A percentile compares a stretch with the other conserved stretches of the same genome.
Evolutionary conservation across 2,888 invertebrate species (phyloP).

Genomic region (Apocheima hispidaria): DNA sequence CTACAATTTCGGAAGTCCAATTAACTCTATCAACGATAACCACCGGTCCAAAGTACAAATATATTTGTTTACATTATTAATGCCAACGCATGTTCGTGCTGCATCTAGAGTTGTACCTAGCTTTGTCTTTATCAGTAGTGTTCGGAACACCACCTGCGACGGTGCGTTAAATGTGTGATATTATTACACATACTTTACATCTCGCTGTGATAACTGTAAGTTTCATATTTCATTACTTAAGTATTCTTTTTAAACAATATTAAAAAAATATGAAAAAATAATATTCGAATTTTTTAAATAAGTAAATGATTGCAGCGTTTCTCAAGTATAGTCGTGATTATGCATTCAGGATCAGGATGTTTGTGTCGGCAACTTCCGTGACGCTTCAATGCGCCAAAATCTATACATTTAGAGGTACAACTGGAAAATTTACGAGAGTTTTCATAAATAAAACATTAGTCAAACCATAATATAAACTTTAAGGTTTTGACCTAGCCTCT

Average conservation of each 20-base stretch:
- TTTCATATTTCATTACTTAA: background rate
- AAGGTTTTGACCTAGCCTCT: no score
- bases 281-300: no score
- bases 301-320: no score
- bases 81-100: conserved; percentile 7
- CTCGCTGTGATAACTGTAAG: background rate
- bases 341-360: no score
- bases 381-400: no score
- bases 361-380: no score
- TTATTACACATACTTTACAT: background rate
- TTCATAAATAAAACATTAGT: no score
- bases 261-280: no score
- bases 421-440: no score
- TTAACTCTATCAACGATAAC: background rate
- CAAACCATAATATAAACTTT: no score
- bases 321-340: no score
- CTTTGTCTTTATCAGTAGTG: conserved; percentile 27
- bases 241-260: background rate
- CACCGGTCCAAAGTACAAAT: conserved; percentile 14
- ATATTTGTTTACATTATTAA: conserved; percentile 16
- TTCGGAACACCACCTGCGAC: conserved; percentile 25
- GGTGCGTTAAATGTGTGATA: conserved; percentile 10
- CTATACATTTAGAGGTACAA: no score
- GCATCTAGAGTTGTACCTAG: conserved; percentile 7
- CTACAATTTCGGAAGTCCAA: conserved; percentile 10